These are phyloP conservation scores for Ommatoiulus sabulosus DNA, from an alignment of 2,888 invertebrate genomes.

Conservation along the genomic window DNA sequence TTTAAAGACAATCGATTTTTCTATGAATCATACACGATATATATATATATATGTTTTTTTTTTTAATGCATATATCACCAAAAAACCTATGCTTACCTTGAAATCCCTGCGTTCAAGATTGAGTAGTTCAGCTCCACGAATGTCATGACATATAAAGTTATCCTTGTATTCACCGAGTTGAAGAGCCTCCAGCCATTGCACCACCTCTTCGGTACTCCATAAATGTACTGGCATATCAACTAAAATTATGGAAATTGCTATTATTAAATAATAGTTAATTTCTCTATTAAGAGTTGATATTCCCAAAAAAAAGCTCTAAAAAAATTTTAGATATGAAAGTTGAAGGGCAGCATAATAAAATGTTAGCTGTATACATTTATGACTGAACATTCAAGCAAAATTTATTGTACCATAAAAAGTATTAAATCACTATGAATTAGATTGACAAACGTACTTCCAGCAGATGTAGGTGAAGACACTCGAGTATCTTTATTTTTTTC, in stretches of 20 bases:
- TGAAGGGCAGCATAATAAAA: too few relatives aligned
- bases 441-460: constrained; percentile 54
- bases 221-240: constrained; percentile 67
- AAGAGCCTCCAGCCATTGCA: constrained; percentile 88
- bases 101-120: constrained; percentile 81
- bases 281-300: too few relatives aligned
- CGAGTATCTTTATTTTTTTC: constrained; percentile 60
- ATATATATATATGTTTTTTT: neutral
- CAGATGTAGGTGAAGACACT: constrained; percentile 56
- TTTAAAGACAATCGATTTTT: constrained; percentile 11
- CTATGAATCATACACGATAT: constrained; percentile 19
- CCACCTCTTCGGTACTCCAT: constrained; percentile 93
- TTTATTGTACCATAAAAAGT: too few relatives aligned
- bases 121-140: constrained; percentile 88
- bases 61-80: too few relatives aligned
- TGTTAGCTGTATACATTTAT: too few relatives aligned
- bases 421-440: constrained; percentile 42
- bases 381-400: too few relatives aligned
- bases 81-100: constrained; percentile 65
- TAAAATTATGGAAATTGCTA: constrained; percentile 42
- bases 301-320: too few relatives aligned
- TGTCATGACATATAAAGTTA: constrained; percentile 91
- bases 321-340: too few relatives aligned
- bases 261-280: neutral
- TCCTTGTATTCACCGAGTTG: constrained; percentile 91